phyloP scores from a whole-genome alignment of 2,888 invertebrate genomes.

The Temnothorax unifasciatus region DNA sequence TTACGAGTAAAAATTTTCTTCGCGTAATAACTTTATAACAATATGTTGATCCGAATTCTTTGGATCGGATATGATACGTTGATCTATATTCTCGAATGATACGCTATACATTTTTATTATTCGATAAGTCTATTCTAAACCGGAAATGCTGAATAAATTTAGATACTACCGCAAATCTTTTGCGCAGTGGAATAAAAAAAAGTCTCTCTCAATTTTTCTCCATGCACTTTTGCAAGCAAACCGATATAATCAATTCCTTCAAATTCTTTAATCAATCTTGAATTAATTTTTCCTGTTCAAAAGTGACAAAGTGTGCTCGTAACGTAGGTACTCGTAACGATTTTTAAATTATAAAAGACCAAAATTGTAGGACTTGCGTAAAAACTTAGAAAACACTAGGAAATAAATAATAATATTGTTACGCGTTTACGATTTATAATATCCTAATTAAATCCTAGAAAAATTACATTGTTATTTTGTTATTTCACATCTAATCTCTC shows the following conservation, averaged over 20 bases:
- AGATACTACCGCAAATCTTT: background rate
- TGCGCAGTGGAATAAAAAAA: background rate
- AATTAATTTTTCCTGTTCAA: background rate
- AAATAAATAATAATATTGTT: background rate
- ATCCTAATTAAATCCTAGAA: background rate
- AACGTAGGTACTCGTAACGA: background rate
- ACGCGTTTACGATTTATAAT: background rate
- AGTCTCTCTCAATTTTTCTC: background rate
- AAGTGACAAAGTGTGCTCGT: background rate
- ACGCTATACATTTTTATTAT: background rate
- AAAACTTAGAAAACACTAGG: background rate
- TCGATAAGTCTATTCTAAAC: background rate
- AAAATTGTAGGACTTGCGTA: background rate
- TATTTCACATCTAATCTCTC: background rate
- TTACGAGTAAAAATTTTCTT: background rate
- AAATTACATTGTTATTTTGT: background rate
- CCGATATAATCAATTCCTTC: background rate
- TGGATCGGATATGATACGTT: too few species aligned
- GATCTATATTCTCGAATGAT: background rate
- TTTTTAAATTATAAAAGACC: background rate
- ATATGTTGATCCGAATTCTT: background rate
- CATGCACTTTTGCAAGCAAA: background rate
- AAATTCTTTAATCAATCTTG: background rate
- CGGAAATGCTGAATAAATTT: background rate
- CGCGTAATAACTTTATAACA: background rate